These are phyloP conservation scores for Formica exsecta DNA, from an alignment of 1,140 invertebrate species.

Conservation along the genomic window DNA sequence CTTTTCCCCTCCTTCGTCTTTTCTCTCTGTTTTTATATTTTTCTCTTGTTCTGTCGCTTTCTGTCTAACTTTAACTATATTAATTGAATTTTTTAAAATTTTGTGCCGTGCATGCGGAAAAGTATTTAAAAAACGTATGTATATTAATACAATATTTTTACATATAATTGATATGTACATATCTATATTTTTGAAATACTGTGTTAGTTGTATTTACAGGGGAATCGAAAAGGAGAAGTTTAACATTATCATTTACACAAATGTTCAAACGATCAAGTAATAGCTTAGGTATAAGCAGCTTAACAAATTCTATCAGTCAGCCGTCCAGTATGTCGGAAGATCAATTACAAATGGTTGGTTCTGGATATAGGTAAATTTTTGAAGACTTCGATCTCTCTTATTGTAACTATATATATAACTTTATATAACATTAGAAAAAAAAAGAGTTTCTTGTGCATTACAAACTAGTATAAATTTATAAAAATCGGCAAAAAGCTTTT, in stretches of 20 bases:
- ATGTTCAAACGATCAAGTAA: conserved; percentile 90
- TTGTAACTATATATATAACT: not conserved
- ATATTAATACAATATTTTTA: conserved; percentile 60
- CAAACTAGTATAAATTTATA: too few relatives aligned
- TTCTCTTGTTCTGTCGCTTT: not conserved
- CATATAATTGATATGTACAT: conserved; percentile 12
- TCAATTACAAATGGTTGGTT: conserved; percentile 73
- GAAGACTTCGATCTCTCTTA: not conserved
- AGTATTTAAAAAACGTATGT: conserved; percentile 76
- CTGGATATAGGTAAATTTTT: conserved; percentile 78
- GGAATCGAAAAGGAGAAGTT: conserved; percentile 90
- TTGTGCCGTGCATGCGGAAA: conserved; percentile 51
- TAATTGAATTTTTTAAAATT: conserved; percentile 59
- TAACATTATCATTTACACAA: conserved; percentile 90
- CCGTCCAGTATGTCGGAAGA: conserved; percentile 77
- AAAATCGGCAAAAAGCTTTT: too few relatives aligned
- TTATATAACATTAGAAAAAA: not conserved
- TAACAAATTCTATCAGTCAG: conserved; percentile 72
- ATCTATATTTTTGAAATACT: conserved; percentile 25
- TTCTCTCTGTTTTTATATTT: not conserved
- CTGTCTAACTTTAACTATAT: conserved; percentile 46
- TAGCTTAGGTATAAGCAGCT: conserved; percentile 74
- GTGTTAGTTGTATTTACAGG: conserved; percentile 75
- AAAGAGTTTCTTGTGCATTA: too few relatives aligned
- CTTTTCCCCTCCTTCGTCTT: not conserved